Evolutionary conservation across 2,888 invertebrate genomes (phyloP).

Genomic region (Lucinisca nassula): DNA sequence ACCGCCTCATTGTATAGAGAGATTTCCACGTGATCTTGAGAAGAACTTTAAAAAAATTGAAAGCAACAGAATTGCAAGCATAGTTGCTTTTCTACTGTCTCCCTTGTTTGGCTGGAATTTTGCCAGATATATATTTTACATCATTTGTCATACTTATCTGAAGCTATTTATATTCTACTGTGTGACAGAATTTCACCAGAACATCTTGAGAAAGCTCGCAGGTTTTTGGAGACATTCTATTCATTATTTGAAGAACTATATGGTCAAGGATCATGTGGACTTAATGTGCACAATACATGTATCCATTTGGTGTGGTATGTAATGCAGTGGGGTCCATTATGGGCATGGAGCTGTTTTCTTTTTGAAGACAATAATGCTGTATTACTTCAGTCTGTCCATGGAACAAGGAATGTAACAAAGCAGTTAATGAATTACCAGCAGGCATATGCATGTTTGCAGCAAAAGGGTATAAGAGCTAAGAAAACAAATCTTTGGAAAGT

Average conservation of each 20-base stretch:
- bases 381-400: background rate
- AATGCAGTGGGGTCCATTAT: conserved; percentile 21
- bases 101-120: conserved; percentile 62
- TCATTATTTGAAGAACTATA: conserved; percentile 36
- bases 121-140: conserved; percentile 48
- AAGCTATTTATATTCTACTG: conserved; percentile 63
- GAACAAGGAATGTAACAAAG: background rate
- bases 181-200: conserved; percentile 50
- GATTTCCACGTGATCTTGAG: conserved; percentile 67
- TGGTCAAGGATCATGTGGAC: conserved; percentile 43
- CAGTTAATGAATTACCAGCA: background rate
- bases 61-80: conserved; percentile 69
- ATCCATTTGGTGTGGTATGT: conserved; percentile 31
- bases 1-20: conserved; percentile 62
- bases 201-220: conserved; percentile 31
- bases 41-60: conserved; percentile 61
- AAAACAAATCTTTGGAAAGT: too few relatives aligned
- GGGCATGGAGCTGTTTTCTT: conserved; percentile 41
- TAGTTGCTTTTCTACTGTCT: conserved; percentile 60
- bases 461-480: too few relatives aligned
- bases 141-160: conserved; percentile 53
- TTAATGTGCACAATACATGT: conserved; percentile 60
- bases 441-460: too few relatives aligned
- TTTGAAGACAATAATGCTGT: conserved; percentile 39
- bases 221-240: conserved; percentile 43